These are phyloP conservation scores for Sisyra terminalis DNA, from an alignment of 2,888 invertebrate species.

Conservation along the genomic window DNA sequence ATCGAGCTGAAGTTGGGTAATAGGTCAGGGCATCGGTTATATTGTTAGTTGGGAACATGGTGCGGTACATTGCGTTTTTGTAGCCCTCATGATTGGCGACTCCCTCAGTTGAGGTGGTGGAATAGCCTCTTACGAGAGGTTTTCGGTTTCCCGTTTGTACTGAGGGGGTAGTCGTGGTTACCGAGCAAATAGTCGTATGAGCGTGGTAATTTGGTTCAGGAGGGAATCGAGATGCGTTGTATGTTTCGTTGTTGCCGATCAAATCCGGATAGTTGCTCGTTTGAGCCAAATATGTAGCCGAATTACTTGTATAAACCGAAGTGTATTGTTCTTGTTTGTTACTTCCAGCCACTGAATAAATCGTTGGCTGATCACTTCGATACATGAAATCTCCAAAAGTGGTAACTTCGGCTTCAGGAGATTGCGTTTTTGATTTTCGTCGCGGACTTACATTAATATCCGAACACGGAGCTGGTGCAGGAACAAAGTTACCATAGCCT, in stretches of 20 bases:
- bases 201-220: constrained; percentile 39
- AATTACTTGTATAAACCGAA: constrained; percentile 55
- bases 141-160: constrained; percentile 22
- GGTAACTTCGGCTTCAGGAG: constrained; percentile 19
- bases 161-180: constrained; percentile 21
- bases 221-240: constrained; percentile 30
- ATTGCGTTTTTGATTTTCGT: constrained; percentile 23
- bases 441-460: constrained; percentile 33
- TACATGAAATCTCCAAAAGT: constrained; percentile 27
- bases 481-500: constrained; percentile 32
- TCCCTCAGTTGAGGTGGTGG: constrained; percentile 33
- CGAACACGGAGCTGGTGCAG: constrained; percentile 32
- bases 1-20: constrained; percentile 55
- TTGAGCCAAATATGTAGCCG: constrained; percentile 40
- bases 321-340: constrained; percentile 54
- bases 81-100: constrained; percentile 44
- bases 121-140: constrained; percentile 39
- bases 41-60: constrained; percentile 52
- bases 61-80: constrained; percentile 44
- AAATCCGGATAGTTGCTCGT: constrained; percentile 49
- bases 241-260: constrained; percentile 36
- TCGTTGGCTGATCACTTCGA: constrained; percentile 41
- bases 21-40: constrained; percentile 69
- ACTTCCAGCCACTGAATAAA: constrained; percentile 57
- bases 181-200: constrained; percentile 31